Percentiles rank a stretch among this genome's conserved stretches.
Conservation (phyloP, 2,888 invertebrate species). For the Balanococcus diminutus region DNA sequence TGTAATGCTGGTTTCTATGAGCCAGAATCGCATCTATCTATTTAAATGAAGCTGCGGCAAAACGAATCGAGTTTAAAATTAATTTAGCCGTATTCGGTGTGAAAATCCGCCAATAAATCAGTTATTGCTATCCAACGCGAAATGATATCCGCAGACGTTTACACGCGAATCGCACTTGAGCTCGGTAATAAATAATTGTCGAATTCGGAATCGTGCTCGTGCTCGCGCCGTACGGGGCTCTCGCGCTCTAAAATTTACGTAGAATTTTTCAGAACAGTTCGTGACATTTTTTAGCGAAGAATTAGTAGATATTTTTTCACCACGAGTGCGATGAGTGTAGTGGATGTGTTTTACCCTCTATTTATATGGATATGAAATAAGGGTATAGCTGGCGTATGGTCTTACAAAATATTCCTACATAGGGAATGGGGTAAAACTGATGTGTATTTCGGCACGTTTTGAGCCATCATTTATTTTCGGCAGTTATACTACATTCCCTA, state of each 20-base stretch:
- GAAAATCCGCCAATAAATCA: constrained; percentile 31
- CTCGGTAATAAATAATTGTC: constrained; percentile 8
- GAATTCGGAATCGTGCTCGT: too few species aligned
- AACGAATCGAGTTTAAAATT: constrained; percentile 1
- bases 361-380: too few species aligned
- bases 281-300: not conserved
- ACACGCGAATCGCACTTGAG: not conserved
- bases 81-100: constrained; percentile 2
- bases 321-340: not conserved
- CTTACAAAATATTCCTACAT: not conserved
- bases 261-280: not conserved
- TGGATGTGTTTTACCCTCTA: too few species aligned
- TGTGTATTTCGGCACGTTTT: not conserved
- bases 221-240: too few species aligned
- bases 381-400: too few species aligned
- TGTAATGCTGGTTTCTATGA: too few species aligned
- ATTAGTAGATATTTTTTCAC: not conserved
- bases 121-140: not conserved
- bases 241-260: not conserved
- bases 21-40: not conserved
- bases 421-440: not conserved
- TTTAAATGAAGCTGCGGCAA: not conserved
- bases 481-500: too few species aligned
- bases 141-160: constrained; percentile 7
- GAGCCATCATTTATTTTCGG: not conserved